These are phyloP conservation scores for Ceyx cyanopectus DNA, from an alignment of 2,113 vertebrate species.

Conservation along the genomic window DNA sequence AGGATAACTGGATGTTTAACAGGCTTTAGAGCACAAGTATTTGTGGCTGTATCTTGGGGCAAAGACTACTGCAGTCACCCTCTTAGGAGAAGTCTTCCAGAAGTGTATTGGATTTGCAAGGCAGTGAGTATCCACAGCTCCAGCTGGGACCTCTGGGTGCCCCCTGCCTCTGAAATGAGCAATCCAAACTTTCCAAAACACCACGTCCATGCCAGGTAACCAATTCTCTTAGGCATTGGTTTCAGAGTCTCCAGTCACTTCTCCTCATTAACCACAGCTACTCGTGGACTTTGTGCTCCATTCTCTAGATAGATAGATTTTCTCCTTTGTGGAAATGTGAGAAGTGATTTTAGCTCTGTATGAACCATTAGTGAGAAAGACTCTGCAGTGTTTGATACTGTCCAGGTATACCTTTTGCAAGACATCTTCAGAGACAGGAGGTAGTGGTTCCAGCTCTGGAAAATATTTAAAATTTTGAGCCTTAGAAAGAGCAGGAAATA, in stretches of 20 bases:
- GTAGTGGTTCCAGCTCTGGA: background rate
- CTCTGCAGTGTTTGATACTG: background rate
- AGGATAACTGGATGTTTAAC: background rate
- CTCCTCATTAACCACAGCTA: background rate
- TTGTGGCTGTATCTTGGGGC: background rate
- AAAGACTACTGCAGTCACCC: background rate
- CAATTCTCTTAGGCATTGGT: background rate
- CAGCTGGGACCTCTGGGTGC: background rate
- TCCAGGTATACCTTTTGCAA: background rate
- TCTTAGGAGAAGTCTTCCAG: background rate
- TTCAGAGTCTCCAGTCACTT: background rate
- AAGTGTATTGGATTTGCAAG: background rate
- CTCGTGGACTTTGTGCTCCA: slow-evolving; percentile 25
- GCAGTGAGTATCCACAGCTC: background rate
- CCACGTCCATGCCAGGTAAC: rapidly evolving
- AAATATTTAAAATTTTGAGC: background rate
- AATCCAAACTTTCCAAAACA: background rate
- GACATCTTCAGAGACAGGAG: background rate
- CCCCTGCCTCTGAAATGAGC: background rate
- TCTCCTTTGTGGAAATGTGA: slow-evolving; percentile 33
- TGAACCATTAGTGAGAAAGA: background rate
- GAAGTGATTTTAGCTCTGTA: background rate
- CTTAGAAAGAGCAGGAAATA: background rate
- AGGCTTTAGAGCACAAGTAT: background rate
- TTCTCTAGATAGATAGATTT: slow-evolving; percentile 26